Base-by-base conservation (phyloP, 2,888 invertebrate genomes). In the Eristalinus aeneus region DNA sequence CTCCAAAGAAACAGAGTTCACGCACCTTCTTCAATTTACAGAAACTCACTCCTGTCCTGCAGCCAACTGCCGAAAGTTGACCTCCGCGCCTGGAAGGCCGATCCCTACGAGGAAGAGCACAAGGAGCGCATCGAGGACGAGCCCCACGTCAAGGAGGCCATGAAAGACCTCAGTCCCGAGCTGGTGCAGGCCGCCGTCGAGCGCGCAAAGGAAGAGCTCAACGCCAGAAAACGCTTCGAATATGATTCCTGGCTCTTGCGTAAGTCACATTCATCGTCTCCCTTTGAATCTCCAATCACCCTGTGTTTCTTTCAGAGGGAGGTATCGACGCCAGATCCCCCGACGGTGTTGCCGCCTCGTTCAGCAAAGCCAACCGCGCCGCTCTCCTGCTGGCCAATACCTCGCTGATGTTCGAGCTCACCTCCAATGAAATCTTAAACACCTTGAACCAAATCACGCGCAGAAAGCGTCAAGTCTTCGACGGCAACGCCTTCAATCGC, bases 281-380 rank as follows among this genome's bases (percentile, higher is more conserved):
- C 1, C 22, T 56, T 0, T 0, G 4, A 2, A 6, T 12, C 56
- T 0, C 11, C 2, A 5, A 56, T 2, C 12, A 23, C 23, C 11
- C 3, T 3, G 0, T 56, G 53, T 56, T 54, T 16, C 0, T 91
- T 91, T 9, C 89, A 96, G 96, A 95, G 90, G 96, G 96, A 86
- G 96, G 96, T 89, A 96, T 96, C 0, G 97, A 97, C 90, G 97
- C 97, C 0, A 96, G 96, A 89, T 97, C 97, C 0, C 96, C 97
- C 0, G 95, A 96, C 12, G 97, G 98, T 2, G 97, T 96, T 0
- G 97, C 97, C 0, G 97, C 97, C 0, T 97, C 97, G 0, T 97
- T 98, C 93, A 97, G 97, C 76, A 97, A 97, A 90, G 97, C 98
- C 27, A 98, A 97, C 91, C 95, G 95, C 90, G 96, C 96, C 89